Base-by-base conservation (phyloP, 2,888 invertebrate genomes). In the Drosophila mettleri region DNA sequence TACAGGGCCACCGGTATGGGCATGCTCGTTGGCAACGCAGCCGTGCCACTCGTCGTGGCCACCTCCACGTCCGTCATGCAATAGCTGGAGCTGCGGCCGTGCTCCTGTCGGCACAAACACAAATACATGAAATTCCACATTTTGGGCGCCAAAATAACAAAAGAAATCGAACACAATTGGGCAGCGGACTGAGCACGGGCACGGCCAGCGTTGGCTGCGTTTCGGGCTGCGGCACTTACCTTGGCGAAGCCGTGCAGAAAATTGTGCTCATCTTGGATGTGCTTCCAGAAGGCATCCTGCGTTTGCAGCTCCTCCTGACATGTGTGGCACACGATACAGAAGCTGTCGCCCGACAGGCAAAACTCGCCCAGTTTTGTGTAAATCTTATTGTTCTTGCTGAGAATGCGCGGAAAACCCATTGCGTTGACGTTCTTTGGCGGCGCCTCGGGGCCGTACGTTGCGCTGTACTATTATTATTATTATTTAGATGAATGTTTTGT, bases 371-470 rank as follows among this genome's bases (percentile, higher is more conserved):
- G 77, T 67, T 90, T 90, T 31, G 90, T 90, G 51, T 90, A 90
- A 31, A 90, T 89, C 74, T 90, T 90, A 62, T 91, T 89, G 62
- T 90, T 90, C 75, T 90, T 90, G 80, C 90, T 90, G 65, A 90
- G 80, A 65, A 90, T 90, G 74, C 90, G 91, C 85, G 90, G 90
- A 82, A 90, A 90, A 63, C 90, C 90, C 90, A 90, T 90, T 77
- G 80, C 73, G 78, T 74, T 69, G 51, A 66, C 61, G 77, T 70
- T 76, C 33, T 63, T 62, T 69, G 48, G 63, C 63, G 59, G 73
- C 63, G 75, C 80, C 59, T 64, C 31, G 54, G 76, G 62, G 49
- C 65, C 62, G 60, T 78, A 51, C 53, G 67, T 52, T 67, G 61
- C 67, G 71, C 75, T 70, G 74, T 77, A 74, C 79, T 77, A 71